These are phyloP conservation scores for Agonopterix arenella DNA, from an alignment of 2,888 invertebrate genomes.

Conservation along the genomic window DNA sequence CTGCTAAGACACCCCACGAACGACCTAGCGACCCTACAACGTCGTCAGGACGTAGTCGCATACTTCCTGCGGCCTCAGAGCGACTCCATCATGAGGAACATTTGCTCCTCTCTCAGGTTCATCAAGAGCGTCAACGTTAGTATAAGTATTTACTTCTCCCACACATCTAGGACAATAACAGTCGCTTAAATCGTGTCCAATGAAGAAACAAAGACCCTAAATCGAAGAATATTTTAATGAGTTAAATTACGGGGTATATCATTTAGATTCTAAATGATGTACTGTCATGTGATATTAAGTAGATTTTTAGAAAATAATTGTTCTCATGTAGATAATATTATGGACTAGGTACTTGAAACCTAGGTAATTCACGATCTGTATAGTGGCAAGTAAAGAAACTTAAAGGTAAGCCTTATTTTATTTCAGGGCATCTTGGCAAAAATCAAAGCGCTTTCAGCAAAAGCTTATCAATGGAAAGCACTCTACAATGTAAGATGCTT, in stretches of 20 bases:
- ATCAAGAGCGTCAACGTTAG: conserved; percentile 80
- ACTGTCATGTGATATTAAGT: too few relatives aligned
- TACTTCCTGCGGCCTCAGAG: conserved; percentile 81
- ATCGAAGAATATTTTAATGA: too few relatives aligned
- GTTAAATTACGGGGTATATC: background rate
- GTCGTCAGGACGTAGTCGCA: conserved; percentile 82
- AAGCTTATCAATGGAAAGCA: conserved; percentile 81
- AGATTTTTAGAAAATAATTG: too few relatives aligned
- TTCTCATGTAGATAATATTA: too few relatives aligned
- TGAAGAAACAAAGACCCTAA: background rate
- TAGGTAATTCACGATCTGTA: too few relatives aligned
- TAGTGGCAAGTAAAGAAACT: too few relatives aligned
- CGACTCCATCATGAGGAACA: conserved; percentile 77
- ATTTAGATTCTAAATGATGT: background rate
- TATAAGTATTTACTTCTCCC: conserved; percentile 8
- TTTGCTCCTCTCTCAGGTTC: conserved; percentile 77
- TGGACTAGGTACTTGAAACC: too few relatives aligned
- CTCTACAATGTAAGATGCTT: conserved; percentile 78
- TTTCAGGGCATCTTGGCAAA: conserved; percentile 79
- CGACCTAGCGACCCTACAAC: conserved; percentile 74
- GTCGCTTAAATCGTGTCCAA: background rate
- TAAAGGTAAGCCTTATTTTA: background rate
- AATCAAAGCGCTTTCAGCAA: conserved; percentile 79
- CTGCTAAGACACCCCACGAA: conserved; percentile 84
- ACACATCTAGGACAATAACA: background rate